Evolutionary conservation across 2,113 vertebrate species (phyloP).

Genomic region (Anthoscopus minutus): DNA sequence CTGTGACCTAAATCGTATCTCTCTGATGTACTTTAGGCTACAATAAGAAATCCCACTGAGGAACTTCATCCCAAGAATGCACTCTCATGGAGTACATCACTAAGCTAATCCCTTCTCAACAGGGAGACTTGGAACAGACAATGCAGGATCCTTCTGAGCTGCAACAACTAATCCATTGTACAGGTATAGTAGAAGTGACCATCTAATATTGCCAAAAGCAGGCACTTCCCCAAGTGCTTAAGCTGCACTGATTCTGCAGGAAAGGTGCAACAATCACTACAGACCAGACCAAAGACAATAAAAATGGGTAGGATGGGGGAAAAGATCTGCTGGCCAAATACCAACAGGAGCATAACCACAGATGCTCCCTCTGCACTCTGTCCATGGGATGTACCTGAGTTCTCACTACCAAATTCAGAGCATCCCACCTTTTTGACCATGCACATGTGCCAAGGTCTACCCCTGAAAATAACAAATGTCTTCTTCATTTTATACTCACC

Average conservation of each 20-base stretch:
- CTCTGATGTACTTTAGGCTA: background rate
- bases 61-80: background rate
- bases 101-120: background rate
- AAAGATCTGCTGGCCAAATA: background rate
- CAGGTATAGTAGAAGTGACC: background rate
- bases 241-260: background rate
- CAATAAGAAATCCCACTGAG: background rate
- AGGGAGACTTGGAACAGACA: background rate
- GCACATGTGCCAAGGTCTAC: background rate
- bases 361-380: background rate
- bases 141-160: background rate
- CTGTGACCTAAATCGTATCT: background rate
- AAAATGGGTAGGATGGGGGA: background rate
- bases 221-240: background rate
- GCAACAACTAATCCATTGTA: background rate
- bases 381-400: rapidly evolving
- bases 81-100: background rate
- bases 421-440: background rate
- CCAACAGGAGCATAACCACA: background rate
- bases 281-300: background rate
- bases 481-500: background rate
- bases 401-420: background rate
- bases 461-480: background rate
- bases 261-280: background rate
- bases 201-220: background rate